Conservation (phyloP, 1,140 invertebrate species). For the Zaprionus lachaisei region DNA sequence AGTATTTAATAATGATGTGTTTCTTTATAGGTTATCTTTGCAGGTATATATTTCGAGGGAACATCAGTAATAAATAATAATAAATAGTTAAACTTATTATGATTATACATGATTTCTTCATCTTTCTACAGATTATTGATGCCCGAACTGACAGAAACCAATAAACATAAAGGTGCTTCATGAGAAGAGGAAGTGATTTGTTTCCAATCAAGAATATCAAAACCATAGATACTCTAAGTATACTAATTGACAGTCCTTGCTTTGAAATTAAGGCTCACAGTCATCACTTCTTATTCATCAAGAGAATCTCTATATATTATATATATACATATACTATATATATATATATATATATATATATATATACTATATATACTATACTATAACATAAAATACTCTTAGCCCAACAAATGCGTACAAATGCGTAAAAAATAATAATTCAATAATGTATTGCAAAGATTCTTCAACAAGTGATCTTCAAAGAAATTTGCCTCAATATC, state of each 20-base stretch:
- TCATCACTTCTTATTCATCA: neutral
- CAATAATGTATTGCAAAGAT: conserved; percentile 11
- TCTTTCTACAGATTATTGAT: neutral
- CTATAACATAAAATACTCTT: neutral
- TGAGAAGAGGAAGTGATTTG: neutral
- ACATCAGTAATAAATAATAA: neutral
- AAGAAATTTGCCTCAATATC: conserved; percentile 36
- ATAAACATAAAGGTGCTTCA: neutral
- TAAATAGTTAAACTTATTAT: neutral
- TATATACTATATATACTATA: neutral
- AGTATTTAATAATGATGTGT: too few relatives aligned
- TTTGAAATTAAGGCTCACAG: neutral
- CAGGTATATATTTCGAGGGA: too few relatives aligned
- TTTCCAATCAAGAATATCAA: neutral
- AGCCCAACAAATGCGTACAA: neutral
- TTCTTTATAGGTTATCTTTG: too few relatives aligned
- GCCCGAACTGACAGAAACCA: too few relatives aligned
- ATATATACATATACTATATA: too few relatives aligned
- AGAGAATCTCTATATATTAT: neutral
- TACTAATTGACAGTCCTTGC: neutral
- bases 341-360: neutral
- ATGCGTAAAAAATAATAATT: conserved; percentile 5
- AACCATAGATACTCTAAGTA: neutral
- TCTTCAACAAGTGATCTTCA: conserved; percentile 1
- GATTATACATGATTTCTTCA: neutral